A percentile compares a stretch with the other conserved stretches of the same genome.
Conservation (phyloP, 2,888 invertebrate genomes). For the Cetonia aurata region DNA sequence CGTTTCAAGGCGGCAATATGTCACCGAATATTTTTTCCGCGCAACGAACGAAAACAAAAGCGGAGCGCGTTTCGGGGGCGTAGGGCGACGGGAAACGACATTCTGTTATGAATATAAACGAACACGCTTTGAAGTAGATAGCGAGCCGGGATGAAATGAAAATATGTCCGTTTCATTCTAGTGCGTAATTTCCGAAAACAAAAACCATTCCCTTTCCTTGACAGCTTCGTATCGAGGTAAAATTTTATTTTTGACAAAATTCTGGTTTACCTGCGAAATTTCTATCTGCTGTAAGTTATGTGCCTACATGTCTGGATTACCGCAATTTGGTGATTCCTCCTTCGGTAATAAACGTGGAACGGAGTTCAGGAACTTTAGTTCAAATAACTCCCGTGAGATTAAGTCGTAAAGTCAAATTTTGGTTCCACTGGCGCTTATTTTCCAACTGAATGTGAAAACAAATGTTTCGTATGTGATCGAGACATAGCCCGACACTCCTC, state of each 20-base stretch:
- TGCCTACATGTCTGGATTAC: background rate
- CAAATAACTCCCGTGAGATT: too few relatives aligned
- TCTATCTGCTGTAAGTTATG: background rate
- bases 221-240: constrained; percentile 6
- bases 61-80: too few relatives aligned
- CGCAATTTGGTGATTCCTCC: background rate
- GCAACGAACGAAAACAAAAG: background rate
- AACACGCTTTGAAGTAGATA: background rate
- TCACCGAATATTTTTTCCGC: constrained; percentile 21
- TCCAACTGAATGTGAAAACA: too few relatives aligned
- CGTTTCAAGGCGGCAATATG: constrained; percentile 1
- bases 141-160: background rate
- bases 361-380: too few relatives aligned
- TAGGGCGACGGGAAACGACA: background rate
- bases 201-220: too few relatives aligned
- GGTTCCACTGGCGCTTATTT: too few relatives aligned
- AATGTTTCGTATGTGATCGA: too few relatives aligned
- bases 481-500: too few relatives aligned
- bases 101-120: constrained; percentile 32
- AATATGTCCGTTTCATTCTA: background rate
- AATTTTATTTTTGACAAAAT: constrained; percentile 9
- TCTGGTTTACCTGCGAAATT: background rate
- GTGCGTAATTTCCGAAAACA: background rate
- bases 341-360: too few relatives aligned
- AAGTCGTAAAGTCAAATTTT: too few relatives aligned